phyloP scores from a whole-genome alignment of 2,888 invertebrate genomes.

The Drosophila putrida region DNA sequence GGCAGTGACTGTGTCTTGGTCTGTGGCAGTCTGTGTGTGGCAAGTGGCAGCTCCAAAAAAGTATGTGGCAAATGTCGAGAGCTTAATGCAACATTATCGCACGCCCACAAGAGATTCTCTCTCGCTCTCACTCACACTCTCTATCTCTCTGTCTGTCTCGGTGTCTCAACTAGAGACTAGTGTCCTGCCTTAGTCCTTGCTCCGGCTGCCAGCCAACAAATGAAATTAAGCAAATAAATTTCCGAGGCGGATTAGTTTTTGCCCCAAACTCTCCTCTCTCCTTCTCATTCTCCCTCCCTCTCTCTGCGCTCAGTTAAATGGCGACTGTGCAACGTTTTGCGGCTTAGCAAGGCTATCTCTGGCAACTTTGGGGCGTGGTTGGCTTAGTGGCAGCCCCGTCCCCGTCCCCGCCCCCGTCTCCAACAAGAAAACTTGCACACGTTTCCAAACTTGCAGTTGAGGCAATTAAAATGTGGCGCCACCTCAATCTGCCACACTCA shows the following conservation, averaged over 20 bases:
- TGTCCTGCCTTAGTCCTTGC: slow-evolving; percentile 10
- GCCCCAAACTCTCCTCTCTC: not conserved
- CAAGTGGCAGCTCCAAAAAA: slow-evolving; percentile 2
- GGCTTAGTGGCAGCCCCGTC: slow-evolving; percentile 39
- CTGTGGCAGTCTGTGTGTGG: too few species aligned
- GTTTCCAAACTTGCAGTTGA: slow-evolving; percentile 26
- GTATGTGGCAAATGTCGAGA: slow-evolving; percentile 48
- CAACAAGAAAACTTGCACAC: slow-evolving; percentile 54
- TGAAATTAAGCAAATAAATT: slow-evolving; percentile 81
- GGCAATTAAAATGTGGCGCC: slow-evolving; percentile 58
- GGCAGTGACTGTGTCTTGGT: too few species aligned
- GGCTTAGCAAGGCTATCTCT: slow-evolving; percentile 72
- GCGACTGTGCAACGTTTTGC: slow-evolving; percentile 61
- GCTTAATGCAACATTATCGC: slow-evolving; percentile 75
- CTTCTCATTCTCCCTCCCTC: not conserved
- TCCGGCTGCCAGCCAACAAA: slow-evolving; percentile 60
- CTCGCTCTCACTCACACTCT: not conserved
- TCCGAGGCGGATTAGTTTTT: slow-evolving; percentile 70
- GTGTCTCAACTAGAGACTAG: slow-evolving; percentile 4
- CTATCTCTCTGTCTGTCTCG: not conserved
- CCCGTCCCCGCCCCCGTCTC: not conserved
- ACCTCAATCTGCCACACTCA: slow-evolving; percentile 50
- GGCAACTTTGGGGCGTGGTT: slow-evolving; percentile 41
- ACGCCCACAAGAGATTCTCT: slow-evolving; percentile 53
- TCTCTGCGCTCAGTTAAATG: not conserved